Evolutionary conservation across 2,113 vertebrate genomes (phyloP).

Genomic region (Ciconia boyciana): DNA sequence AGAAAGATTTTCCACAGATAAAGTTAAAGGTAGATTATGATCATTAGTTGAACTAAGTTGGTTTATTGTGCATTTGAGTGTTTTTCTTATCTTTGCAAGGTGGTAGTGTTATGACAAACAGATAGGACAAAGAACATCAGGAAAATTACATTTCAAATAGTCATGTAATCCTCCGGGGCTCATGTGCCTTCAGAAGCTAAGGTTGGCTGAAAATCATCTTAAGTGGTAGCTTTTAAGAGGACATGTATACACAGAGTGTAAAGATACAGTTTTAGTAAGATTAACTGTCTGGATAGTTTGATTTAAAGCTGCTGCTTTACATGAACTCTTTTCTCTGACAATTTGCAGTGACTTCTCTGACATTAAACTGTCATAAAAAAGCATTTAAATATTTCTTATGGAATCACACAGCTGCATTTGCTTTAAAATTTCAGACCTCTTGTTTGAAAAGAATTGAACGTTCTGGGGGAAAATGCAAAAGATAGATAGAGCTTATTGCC

Average conservation of each 20-base stretch:
- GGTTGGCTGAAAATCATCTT: not conserved
- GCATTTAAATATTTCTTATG: not conserved
- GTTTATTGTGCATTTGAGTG: not conserved
- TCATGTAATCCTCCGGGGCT: not conserved
- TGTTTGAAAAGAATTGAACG: not conserved
- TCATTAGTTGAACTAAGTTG: not conserved
- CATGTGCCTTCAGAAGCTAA: not conserved
- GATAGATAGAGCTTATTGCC: not conserved
- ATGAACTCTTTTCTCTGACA: not conserved
- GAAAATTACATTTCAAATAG: conserved; percentile 17
- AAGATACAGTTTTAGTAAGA: conserved; percentile 11
- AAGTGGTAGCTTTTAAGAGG: not conserved
- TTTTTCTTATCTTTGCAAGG: not conserved
- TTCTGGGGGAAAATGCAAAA: not conserved
- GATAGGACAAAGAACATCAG: not conserved
- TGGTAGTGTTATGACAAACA: not conserved
- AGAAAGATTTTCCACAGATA: not conserved
- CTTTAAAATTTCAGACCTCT: conserved; percentile 5
- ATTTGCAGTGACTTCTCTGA: conserved; percentile 1
- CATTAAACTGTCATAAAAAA: not conserved
- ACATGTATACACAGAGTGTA: not conserved
- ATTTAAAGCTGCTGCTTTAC: conserved; percentile 12
- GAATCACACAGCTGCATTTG: not conserved
- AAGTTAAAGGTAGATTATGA: not conserved
- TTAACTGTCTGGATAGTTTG: not conserved